Evolutionary conservation across 2,888 invertebrate species (phyloP).

Genomic region (Dolichomitus sp.): DNA sequence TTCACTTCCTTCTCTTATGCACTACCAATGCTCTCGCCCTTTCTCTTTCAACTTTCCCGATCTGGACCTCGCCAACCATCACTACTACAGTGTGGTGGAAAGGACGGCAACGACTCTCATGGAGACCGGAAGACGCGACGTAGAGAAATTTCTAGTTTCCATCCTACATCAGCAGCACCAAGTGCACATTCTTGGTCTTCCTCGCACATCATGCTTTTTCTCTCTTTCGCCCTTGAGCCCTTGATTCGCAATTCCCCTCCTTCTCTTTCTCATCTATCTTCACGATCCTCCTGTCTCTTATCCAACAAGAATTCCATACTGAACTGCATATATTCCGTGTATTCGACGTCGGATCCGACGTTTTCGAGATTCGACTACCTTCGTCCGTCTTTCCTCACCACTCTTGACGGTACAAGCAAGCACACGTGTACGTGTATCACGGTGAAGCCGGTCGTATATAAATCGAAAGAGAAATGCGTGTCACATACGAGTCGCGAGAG

Average conservation of each 20-base stretch:
- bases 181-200: slow-evolving; percentile 25
- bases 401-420: background rate
- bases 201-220: background rate
- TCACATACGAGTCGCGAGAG: slow-evolving; percentile 11
- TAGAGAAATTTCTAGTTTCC: slow-evolving; percentile 46
- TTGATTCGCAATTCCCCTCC: slow-evolving; percentile 17
- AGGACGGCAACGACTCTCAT: slow-evolving; percentile 45
- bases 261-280: slow-evolving; percentile 3
- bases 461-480: slow-evolving; percentile 42
- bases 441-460: slow-evolving; percentile 1
- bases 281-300: slow-evolving; percentile 29
- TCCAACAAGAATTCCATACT: slow-evolving; percentile 46
- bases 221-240: slow-evolving; percentile 19
- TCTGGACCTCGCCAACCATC: slow-evolving; percentile 28
- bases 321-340: slow-evolving; percentile 34
- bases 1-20: background rate
- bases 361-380: slow-evolving; percentile 55
- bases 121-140: slow-evolving; percentile 42
- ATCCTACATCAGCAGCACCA: slow-evolving; percentile 17
- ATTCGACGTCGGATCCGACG: slow-evolving; percentile 50
- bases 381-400: slow-evolving; percentile 1
- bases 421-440: background rate
- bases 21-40: slow-evolving; percentile 13
- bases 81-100: slow-evolving; percentile 16
- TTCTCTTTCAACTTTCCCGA: slow-evolving; percentile 11